Evolutionary conservation across 2,113 vertebrate species (phyloP).

Genomic region (Lagopus muta): DNA sequence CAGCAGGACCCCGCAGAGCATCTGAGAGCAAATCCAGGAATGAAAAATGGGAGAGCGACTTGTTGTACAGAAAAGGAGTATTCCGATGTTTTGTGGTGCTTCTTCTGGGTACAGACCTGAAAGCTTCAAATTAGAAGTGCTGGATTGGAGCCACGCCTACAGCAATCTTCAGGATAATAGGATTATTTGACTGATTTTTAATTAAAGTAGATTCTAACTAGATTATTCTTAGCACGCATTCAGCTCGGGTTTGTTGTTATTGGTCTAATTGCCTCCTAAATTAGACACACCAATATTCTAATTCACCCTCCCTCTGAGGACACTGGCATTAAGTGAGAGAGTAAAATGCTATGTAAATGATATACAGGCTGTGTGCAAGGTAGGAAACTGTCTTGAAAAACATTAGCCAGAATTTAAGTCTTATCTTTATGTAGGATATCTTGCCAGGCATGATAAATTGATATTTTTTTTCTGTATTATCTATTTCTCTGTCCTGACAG

Average conservation of each 20-base stretch:
- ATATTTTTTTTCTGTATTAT: background rate
- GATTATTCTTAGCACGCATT: background rate
- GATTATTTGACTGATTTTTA: conserved; percentile 15
- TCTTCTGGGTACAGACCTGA: background rate
- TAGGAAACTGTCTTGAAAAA: background rate
- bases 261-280: conserved; percentile 12
- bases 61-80: background rate
- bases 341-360: background rate
- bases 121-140: background rate
- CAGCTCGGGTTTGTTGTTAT: background rate
- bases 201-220: conserved; percentile 14
- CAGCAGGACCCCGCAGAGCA: background rate
- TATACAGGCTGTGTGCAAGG: background rate
- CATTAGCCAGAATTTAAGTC: background rate
- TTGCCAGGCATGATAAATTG: background rate
- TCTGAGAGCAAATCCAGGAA: background rate
- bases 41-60: background rate
- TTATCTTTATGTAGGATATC: background rate
- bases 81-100: background rate
- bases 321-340: background rate
- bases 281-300: background rate
- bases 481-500: conserved; percentile 8
- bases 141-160: background rate
- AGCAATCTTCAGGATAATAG: background rate
- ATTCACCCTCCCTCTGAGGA: background rate